phyloP scores from a whole-genome alignment of 1,140 invertebrate species.

The Mamestra configurata region DNA sequence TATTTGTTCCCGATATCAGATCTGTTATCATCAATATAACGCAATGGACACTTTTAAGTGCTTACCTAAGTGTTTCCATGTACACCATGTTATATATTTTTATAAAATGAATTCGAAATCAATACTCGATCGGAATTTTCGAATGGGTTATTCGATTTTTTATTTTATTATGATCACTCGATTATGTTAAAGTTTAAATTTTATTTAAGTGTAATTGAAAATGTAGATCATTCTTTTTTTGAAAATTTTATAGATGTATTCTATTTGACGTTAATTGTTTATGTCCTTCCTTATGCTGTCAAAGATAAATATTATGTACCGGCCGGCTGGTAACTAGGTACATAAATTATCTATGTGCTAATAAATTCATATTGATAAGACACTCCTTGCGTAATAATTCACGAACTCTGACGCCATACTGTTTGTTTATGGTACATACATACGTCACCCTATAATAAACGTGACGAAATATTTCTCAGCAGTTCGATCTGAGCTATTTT shows the following conservation, averaged over 20 bases:
- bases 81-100: conserved; percentile 12
- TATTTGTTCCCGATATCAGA: not conserved
- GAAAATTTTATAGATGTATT: not conserved
- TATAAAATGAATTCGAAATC: not conserved
- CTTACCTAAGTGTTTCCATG: not conserved
- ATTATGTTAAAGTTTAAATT: not conserved
- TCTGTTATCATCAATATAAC: not conserved
- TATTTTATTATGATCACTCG: conserved; percentile 3
- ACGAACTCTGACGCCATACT: not conserved
- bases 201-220: not conserved
- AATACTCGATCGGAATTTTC: conserved; percentile 7
- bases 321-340: not conserved
- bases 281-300: not conserved
- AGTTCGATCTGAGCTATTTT: not conserved
- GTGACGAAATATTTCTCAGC: not conserved
- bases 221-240: not conserved
- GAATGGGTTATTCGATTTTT: not conserved
- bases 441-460: not conserved
- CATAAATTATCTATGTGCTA: conserved; percentile 6
- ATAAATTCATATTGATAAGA: conserved; percentile 4
- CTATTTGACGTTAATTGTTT: not conserved
- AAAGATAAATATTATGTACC: not conserved
- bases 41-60: not conserved
- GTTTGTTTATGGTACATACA: not conserved
- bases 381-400: conserved; percentile 4